Evolutionary conservation across 2,113 vertebrate species (phyloP), one percentile per base, ranked within the genome.

Genomic region (Hystrix brachyura): DNA sequence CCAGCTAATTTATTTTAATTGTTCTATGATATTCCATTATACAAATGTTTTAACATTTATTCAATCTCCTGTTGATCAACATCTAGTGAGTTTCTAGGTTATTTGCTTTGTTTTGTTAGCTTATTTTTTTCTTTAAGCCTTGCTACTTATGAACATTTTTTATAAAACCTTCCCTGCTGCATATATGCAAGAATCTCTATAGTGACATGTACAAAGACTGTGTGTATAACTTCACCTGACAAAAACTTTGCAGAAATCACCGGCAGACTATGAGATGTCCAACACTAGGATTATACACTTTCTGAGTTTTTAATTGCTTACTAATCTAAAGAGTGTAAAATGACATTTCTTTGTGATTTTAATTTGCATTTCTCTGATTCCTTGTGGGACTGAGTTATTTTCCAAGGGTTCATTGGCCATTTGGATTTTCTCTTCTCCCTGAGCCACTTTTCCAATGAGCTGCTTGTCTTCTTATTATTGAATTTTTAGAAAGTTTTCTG

Each of bases 191-290:
- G 23, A 71, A 21, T 76, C 67, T 93, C 57, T 79, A 25, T 82
- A 76, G 38, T 55, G 34, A 76, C 13, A 60, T n/a, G 90, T 90
- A 67, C 15, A 10, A 65, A 38, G 38, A 57, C 27, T 51, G 21
- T 38, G 7, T 59, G 19, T 4, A 60, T 51, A 74, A 74, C 32
- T 46, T 93, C 23, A 82, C 5, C 15, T 86, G 48, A 59, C 79
- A 80, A 90, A 85, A 80, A 76, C 13, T n/a, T 46, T 69, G 74
- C 80, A 93, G 27, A 86, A 81, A 64, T 79, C 46, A 79, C 17
- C 55, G 80, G 9, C 14, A 89, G 62, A 57, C 34, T 65, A 65
- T 80, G 62, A 89, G 18, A 21, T 81, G 32, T 48, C n/a, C 38
- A 38, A 72, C 60, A 72, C n/a, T 27, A n/a, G 80, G 29, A 85